phyloP scores from a whole-genome alignment of 2,888 invertebrate genomes.

The Drosophila limbata region DNA sequence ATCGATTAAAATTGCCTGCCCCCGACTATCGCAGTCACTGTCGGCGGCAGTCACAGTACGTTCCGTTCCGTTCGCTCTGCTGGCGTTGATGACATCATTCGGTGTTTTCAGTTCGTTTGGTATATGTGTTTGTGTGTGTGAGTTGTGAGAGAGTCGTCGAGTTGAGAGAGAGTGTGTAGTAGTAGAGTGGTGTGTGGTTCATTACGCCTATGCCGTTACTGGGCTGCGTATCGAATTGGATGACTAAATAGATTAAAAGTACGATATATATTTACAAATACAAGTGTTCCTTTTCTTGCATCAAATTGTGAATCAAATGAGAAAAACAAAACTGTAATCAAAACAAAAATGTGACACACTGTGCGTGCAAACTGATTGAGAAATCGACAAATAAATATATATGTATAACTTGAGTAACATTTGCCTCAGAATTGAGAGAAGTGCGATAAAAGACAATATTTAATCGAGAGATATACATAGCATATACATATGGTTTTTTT shows the following conservation, averaged over 20 bases:
- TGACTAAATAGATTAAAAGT: conserved; percentile 14
- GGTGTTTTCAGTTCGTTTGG: conserved; percentile 58
- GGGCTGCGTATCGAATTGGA: conserved; percentile 28
- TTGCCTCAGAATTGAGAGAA: conserved; percentile 56
- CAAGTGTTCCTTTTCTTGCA: conserved; percentile 20
- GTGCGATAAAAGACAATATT: conserved; percentile 57
- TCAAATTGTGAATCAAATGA: conserved; percentile 3
- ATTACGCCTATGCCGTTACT: conserved; percentile 39
- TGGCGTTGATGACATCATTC: conserved; percentile 76
- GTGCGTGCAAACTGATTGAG: background rate
- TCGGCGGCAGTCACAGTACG: conserved; percentile 23
- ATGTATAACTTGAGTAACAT: conserved; percentile 44
- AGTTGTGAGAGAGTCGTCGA: conserved; percentile 51
- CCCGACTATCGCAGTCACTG: conserved; percentile 47
- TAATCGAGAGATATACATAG: conserved; percentile 56
- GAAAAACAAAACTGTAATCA: conserved; percentile 16
- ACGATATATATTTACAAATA: conserved; percentile 1
- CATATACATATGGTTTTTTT: conserved; percentile 36
- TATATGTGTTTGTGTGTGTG: conserved; percentile 29
- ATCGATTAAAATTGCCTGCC: conserved; percentile 76
- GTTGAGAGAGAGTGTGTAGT: conserved; percentile 43
- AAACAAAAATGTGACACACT: conserved; percentile 41
- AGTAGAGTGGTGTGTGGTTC: conserved; percentile 25
- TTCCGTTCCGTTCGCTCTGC: conserved; percentile 35
- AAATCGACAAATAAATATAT: conserved; percentile 1